Evolutionary conservation across 2,797 vertebrate species (phyloP).

Genomic region (Telmatherina bonti): DNA sequence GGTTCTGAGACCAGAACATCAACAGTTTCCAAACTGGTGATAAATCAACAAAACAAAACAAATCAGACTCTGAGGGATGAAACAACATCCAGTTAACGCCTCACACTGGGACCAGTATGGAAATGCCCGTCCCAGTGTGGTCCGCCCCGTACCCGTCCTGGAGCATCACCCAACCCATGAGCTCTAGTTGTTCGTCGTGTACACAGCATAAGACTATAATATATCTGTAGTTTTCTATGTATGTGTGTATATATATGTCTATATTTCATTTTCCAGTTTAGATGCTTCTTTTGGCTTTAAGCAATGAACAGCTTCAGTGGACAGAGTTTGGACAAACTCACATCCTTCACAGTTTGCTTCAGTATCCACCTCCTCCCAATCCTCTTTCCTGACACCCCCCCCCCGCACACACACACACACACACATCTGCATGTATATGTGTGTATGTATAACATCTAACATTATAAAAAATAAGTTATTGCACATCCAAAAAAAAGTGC

Average conservation of each 20-base stretch:
- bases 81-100: conserved; percentile 29
- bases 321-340: conserved; percentile 66
- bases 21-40: conserved; percentile 33
- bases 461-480: conserved; percentile 86
- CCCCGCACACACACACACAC: conserved; percentile 56
- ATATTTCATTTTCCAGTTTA: conserved; percentile 59
- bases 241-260: conserved; percentile 36
- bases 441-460: not conserved
- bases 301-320: conserved; percentile 67
- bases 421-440: conserved; percentile 33
- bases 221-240: conserved; percentile 37
- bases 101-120: conserved; percentile 23
- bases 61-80: conserved; percentile 49
- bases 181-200: conserved; percentile 52
- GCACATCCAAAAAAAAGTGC: conserved; percentile 87
- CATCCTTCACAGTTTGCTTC: conserved; percentile 84
- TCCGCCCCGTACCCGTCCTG: too few species aligned
- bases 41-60: conserved; percentile 21
- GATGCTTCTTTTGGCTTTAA: conserved; percentile 79
- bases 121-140: conserved; percentile 32
- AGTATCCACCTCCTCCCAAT: conserved; percentile 63
- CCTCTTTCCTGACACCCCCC: too few species aligned
- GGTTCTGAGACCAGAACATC: conserved; percentile 23
- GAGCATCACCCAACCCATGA: conserved; percentile 42
- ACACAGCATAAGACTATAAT: conserved; percentile 50